Conservation (phyloP, 2,113 vertebrate species). For the Hystrix cristata region DNA sequence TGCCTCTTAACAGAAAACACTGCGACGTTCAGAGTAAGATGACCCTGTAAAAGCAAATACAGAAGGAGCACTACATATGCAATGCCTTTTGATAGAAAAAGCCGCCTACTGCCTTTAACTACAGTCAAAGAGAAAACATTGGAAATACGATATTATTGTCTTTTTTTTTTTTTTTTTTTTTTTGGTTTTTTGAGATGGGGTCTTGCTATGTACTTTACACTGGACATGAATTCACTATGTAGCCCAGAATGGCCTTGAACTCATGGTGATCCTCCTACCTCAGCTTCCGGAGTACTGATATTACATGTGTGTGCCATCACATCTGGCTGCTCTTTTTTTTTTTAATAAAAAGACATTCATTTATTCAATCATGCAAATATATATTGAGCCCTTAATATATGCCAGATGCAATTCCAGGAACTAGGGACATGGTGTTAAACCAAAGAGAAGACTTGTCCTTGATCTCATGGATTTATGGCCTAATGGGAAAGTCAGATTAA, state of each 20-base stretch:
- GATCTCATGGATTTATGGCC: neutral
- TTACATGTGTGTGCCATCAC: neutral
- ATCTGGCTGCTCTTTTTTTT: neutral
- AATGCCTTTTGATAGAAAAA: conserved; percentile 28
- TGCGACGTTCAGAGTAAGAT: neutral
- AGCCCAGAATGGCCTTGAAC: too few species aligned
- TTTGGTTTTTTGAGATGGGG: neutral
- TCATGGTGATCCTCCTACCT: neutral
- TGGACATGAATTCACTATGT: too few species aligned
- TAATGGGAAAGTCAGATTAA: neutral
- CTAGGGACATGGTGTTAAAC: neutral
- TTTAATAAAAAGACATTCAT: neutral
- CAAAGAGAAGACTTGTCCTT: conserved; percentile 15
- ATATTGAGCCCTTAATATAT: neutral
- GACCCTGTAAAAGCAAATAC: neutral
- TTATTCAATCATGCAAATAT: conserved; percentile 4
- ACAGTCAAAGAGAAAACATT: neutral
- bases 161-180: neutral
- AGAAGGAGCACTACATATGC: neutral
- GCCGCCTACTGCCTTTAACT: neutral
- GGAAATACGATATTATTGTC: neutral
- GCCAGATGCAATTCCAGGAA: neutral
- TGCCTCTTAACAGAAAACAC: conserved; percentile 55
- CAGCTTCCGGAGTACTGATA: neutral
- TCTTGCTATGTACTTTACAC: neutral